Base-by-base conservation (phyloP, 2,797 vertebrate genomes). In the Peromyscus nudipes region DNA sequence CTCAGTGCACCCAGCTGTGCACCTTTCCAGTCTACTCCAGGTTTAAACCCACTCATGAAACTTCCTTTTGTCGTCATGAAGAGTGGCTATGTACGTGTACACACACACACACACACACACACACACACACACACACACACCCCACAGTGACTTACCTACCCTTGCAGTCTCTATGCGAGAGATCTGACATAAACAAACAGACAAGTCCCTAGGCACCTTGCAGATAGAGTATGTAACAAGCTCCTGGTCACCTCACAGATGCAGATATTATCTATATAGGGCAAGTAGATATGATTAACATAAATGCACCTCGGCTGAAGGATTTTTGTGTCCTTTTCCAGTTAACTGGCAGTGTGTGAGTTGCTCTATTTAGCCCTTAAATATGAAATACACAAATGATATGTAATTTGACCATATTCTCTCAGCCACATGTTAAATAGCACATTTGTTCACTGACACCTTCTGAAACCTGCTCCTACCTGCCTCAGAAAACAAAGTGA, bases 261-360 rank as follows among this genome's bases (percentile, higher is more conserved):
- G 65, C 14, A 97, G 96, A 95, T 96, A 92, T 55, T 82, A 94
- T 95, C 96, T 96, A 65, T 91, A 14, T 52, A 52, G 97, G 85
- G 29, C 89, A 96, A 86, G 94, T 81, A 87, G 91, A 77, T 77
- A 34, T 46, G 62, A 62, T 43, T 52, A 62, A 27, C 17, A 40
- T 17, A 76, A 89, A 62, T 23, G 27, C 9, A 64, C 71, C 19
- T 37, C 46, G 25, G 46, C 4, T 67, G 43, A 91, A 96, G 84
- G 85, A 25, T 64, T 91, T 88, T 75, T 16, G 21, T 1, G 16
- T 40, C 25, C 46, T 88, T 84, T 95, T 64, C 95, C 81, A 86
- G 62, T 69, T 62, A 91, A 62, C 3, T n/a, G 49, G 77, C 25
- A 57, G 81, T 43, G 6, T 29, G 0, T 37, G n/a, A 86, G 52